These are phyloP conservation scores for Saguinus imperator DNA, from an alignment of 2,113 vertebrate species.

Conservation along the genomic window DNA sequence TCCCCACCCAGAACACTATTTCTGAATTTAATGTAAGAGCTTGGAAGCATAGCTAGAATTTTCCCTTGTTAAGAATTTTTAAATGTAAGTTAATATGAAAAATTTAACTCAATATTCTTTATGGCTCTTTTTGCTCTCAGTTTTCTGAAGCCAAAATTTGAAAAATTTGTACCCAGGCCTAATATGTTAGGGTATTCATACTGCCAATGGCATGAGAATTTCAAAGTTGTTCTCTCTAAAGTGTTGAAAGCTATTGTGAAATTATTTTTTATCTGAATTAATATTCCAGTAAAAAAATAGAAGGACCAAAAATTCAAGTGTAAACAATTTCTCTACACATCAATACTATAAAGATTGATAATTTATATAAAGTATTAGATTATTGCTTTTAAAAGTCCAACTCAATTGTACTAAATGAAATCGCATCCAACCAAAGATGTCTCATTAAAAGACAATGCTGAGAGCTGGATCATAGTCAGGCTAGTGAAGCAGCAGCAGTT, in stretches of 20 bases:
- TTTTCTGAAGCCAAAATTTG: neutral
- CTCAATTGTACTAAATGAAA: neutral
- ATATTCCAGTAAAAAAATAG: neutral
- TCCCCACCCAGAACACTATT: neutral
- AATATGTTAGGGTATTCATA: neutral
- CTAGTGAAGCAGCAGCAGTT: conserved; percentile 22
- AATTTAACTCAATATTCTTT: neutral
- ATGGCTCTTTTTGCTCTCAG: neutral
- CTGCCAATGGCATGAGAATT: neutral
- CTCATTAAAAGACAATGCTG: conserved; percentile 56
- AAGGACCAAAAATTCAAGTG: neutral
- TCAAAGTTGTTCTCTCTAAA: neutral
- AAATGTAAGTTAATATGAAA: neutral
- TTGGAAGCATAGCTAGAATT: conserved; percentile 4
- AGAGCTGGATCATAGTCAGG: neutral
- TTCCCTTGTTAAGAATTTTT: neutral
- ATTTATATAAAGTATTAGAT: neutral
- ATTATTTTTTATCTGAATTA: neutral
- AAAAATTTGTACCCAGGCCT: too few species aligned
- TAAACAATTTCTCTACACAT: neutral
- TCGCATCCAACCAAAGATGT: conserved; percentile 41
- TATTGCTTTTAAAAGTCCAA: neutral
- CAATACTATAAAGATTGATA: conserved; percentile 13
- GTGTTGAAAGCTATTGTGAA: neutral
- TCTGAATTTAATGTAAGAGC: neutral